Percentiles rank a stretch among this genome's conserved stretches.
Conservation (phyloP, 1,140 invertebrate species). For the Nymphalis io region DNA sequence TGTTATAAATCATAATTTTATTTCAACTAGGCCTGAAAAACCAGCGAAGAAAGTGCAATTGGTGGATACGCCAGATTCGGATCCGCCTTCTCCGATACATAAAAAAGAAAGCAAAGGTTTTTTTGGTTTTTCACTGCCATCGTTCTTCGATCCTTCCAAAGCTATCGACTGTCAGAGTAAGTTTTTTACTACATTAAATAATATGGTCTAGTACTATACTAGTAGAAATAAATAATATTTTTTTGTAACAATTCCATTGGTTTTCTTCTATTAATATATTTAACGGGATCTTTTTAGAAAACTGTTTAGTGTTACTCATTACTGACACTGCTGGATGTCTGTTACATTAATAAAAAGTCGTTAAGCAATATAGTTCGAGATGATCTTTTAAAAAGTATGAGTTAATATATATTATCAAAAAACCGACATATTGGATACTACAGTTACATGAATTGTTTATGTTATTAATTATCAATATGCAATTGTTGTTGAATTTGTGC, state of each 20-base stretch:
- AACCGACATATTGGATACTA: too few relatives aligned
- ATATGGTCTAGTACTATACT: background rate
- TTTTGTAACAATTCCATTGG: too few relatives aligned
- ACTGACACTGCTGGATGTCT: background rate
- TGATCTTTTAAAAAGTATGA: too few relatives aligned
- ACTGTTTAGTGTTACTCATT: background rate
- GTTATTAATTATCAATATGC: too few relatives aligned
- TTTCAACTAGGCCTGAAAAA: background rate
- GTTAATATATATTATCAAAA: too few relatives aligned
- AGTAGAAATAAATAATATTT: background rate
- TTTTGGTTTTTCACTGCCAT: conserved; percentile 40
- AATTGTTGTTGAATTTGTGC: too few relatives aligned
- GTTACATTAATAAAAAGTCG: background rate
- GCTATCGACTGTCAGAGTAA: conserved; percentile 70
- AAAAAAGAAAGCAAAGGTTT: conserved; percentile 55
- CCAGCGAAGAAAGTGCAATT: conserved; percentile 19
- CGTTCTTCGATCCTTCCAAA: conserved; percentile 57
- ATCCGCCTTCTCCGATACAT: conserved; percentile 50
- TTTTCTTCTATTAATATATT: too few relatives aligned
- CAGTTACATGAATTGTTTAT: too few relatives aligned
- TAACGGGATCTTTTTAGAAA: too few relatives aligned
- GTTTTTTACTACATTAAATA: background rate
- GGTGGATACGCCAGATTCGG: conserved; percentile 56
- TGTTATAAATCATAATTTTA: background rate
- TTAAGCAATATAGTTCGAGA: background rate